Evolutionary conservation across 2,888 invertebrate genomes (phyloP), one percentile per base, ranked within the genome.

Genomic region (Drosophila greeni): DNA sequence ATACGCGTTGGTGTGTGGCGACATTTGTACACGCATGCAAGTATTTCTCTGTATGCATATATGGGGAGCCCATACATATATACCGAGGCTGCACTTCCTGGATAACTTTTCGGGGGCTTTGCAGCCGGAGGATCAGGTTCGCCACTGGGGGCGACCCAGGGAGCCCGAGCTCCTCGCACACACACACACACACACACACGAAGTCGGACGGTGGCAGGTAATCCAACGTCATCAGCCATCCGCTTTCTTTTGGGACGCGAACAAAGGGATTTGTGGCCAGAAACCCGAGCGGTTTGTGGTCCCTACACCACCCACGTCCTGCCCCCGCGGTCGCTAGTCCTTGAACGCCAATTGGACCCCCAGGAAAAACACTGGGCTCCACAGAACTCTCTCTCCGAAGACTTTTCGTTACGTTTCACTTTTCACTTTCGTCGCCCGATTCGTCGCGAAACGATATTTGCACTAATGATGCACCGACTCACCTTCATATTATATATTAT

Each of bases 401-500:
- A 43, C 39, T 53, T 57, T 53, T 59, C 73, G 73, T 80, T 81
- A 81, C 81, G 77, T 83, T 82, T 82, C 66, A 73, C 66, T 73
- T 73, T 69, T 72, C 75, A 74, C 72, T 70, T 47, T 51, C 18
- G 40, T 55, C 40, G 20, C 14, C 9, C 16, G 5, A 20, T 39
- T 23, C 11, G 24, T 49, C 3, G 14, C 20, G 37, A 29, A 20
- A 26, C 11, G 20, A 5, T 36, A 26, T 36, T 12, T n/a, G 26
- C 55, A 55, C 49, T 47, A 18, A 36, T 20, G 31, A n/a, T 29
- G 49, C 39, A 47, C 58, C 58, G 69, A 85, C 86, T 81, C 85
- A 86, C 86, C 86, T 86, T 86, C 85, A 86, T 85, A 83, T 40
- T 40, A 23, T 40, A 40, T 40, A 40, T 40, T 40, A 14, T 40